Conservation (phyloP, 2,113 vertebrate species). For the Aleadryas rufinucha region DNA sequence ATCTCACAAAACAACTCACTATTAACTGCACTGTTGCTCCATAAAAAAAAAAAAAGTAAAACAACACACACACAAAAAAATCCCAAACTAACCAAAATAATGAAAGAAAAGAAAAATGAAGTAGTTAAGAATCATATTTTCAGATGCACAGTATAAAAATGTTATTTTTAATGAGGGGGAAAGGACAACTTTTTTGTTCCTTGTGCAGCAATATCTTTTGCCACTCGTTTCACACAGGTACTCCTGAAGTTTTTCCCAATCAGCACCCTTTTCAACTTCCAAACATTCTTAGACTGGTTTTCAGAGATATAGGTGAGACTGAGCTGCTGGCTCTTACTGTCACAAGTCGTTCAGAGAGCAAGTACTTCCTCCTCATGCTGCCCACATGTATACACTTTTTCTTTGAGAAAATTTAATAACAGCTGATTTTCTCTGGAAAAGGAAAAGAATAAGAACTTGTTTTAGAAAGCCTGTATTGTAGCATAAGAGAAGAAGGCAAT, state of each 20-base stretch:
- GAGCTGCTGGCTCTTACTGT: not conserved
- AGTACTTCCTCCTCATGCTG: not conserved
- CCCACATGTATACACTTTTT: not conserved
- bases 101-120: not conserved
- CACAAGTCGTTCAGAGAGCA: not conserved
- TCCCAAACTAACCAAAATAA: not conserved
- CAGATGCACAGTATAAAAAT: not conserved
- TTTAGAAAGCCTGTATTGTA: constrained; percentile 7
- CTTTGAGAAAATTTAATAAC: not conserved
- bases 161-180: not conserved
- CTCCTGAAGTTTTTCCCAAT: not conserved
- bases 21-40: not conserved
- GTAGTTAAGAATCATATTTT: not conserved
- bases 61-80: not conserved
- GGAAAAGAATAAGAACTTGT: not conserved
- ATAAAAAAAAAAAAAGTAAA: not conserved
- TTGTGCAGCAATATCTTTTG: not conserved
- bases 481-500: not conserved
- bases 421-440: not conserved
- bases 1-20: not conserved
- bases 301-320: not conserved
- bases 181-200: not conserved
- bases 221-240: not conserved
- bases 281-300: not conserved
- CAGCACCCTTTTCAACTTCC: not conserved